These are phyloP conservation scores for Corythornis leucogaster DNA, from an alignment of 2,797 vertebrate genomes.

Conservation along the genomic window DNA sequence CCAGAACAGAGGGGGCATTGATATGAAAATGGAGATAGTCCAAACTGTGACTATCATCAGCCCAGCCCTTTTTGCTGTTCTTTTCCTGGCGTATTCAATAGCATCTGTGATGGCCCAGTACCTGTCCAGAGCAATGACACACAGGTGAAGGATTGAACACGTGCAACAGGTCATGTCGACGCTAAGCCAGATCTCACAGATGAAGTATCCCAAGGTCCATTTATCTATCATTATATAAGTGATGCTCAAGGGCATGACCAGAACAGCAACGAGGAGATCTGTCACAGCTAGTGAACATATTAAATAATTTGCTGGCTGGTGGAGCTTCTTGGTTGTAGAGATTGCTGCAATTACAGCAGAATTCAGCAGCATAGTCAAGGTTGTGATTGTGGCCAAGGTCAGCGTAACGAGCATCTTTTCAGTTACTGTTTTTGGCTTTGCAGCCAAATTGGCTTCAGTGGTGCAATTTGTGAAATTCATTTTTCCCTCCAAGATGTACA, in stretches of 20 bases:
- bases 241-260: slow-evolving; percentile 92
- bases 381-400: slow-evolving; percentile 82
- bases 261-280: slow-evolving; percentile 88
- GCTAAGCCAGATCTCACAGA: slow-evolving; percentile 90
- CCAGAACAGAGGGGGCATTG: slow-evolving; percentile 90
- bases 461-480: slow-evolving; percentile 88
- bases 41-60: slow-evolving; percentile 86
- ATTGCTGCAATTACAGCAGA: slow-evolving; percentile 87
- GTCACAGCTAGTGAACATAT: slow-evolving; percentile 92
- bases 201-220: slow-evolving; percentile 87
- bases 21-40: slow-evolving; percentile 89
- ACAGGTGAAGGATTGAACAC: slow-evolving; percentile 91
- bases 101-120: slow-evolving; percentile 94
- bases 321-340: slow-evolving; percentile 89
- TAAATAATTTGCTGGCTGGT: slow-evolving; percentile 91
- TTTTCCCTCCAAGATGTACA: neutral
- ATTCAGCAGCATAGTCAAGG: slow-evolving; percentile 85
- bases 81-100: slow-evolving; percentile 86
- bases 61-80: slow-evolving; percentile 83
- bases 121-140: slow-evolving; percentile 90
- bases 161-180: slow-evolving; percentile 93
- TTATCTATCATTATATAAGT: slow-evolving; percentile 86
- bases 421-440: slow-evolving; percentile 71
- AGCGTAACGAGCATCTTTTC: slow-evolving; percentile 83
- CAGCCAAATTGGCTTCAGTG: slow-evolving; percentile 62